These are phyloP conservation scores for Megaceryle maxima DNA, from an alignment of 2,113 vertebrate genomes.

Conservation along the genomic window DNA sequence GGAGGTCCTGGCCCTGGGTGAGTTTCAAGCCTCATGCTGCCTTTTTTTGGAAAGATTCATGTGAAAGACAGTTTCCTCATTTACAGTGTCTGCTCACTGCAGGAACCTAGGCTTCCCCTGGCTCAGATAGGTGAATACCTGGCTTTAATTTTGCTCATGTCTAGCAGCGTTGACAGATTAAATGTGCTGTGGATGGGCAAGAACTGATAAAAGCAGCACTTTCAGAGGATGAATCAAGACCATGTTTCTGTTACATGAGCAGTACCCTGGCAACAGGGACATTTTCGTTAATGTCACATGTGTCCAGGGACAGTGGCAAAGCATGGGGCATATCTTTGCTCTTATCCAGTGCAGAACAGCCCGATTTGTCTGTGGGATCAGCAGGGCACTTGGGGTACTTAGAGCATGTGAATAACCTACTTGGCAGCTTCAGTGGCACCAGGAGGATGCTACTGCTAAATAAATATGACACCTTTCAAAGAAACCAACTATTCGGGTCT, in stretches of 20 bases:
- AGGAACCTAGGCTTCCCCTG: neutral
- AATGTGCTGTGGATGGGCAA: neutral
- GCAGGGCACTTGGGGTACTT: fast-evolving
- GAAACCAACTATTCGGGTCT: neutral
- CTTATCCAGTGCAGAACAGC: neutral
- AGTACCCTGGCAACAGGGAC: neutral
- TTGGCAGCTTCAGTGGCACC: neutral
- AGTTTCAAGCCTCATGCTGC: neutral
- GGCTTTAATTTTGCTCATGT: neutral
- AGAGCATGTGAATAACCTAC: fast-evolving
- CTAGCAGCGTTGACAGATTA: neutral
- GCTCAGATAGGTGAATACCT: neutral
- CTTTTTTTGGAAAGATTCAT: neutral
- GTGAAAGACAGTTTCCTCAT: neutral
- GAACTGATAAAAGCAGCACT: neutral
- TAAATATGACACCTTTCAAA: neutral
- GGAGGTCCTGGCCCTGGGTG: neutral
- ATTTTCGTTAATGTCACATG: fast-evolving
- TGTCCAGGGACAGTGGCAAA: neutral
- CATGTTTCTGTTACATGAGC: neutral
- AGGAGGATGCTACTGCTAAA: neutral
- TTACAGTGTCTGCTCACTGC: neutral
- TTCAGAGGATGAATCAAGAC: neutral
- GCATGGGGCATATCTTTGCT: neutral
- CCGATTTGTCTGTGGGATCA: neutral